Percentiles rank a stretch among this genome's conserved stretches.
phyloP scores from a whole-genome alignment of 2,797 vertebrate genomes.

The Artibeus jamaicensis region DNA sequence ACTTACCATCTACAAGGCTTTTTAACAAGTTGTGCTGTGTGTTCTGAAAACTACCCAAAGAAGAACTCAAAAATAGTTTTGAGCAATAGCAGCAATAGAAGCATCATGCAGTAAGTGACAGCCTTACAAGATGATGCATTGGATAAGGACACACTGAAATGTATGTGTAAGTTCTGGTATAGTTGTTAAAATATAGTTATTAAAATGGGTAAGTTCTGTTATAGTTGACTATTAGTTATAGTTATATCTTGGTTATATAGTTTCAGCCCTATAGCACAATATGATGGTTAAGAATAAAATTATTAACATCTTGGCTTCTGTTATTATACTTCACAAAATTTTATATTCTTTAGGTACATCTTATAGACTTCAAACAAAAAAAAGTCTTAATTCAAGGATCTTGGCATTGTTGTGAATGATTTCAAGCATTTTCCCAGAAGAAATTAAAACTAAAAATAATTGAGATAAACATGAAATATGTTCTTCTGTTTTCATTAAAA shows the following conservation, averaged over 20 bases:
- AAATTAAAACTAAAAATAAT: conserved; percentile 23
- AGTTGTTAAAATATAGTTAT: neutral
- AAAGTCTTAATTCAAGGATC: conserved; percentile 35
- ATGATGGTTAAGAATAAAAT: neutral
- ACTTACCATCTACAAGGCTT: neutral
- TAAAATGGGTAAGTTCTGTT: neutral
- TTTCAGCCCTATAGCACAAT: neutral
- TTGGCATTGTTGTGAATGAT: neutral
- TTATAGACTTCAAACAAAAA: conserved; percentile 9
- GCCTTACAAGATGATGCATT: neutral
- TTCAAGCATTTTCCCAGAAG: neutral
- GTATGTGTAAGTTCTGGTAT: neutral
- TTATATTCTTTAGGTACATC: conserved; percentile 3
- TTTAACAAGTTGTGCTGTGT: conserved; percentile 21
- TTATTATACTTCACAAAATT: conserved; percentile 16
- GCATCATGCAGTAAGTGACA: neutral
- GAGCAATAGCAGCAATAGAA: neutral
- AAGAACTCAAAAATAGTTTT: neutral
- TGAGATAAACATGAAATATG: neutral
- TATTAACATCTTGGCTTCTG: conserved; percentile 9
- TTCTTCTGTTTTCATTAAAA: conserved; percentile 27
- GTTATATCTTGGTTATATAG: neutral
- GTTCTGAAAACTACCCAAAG: neutral
- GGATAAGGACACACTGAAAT: neutral
- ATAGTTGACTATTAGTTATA: neutral